These are phyloP conservation scores for Allophyes oxyacanthae DNA, from an alignment of 2,888 invertebrate genomes.

Conservation along the genomic window DNA sequence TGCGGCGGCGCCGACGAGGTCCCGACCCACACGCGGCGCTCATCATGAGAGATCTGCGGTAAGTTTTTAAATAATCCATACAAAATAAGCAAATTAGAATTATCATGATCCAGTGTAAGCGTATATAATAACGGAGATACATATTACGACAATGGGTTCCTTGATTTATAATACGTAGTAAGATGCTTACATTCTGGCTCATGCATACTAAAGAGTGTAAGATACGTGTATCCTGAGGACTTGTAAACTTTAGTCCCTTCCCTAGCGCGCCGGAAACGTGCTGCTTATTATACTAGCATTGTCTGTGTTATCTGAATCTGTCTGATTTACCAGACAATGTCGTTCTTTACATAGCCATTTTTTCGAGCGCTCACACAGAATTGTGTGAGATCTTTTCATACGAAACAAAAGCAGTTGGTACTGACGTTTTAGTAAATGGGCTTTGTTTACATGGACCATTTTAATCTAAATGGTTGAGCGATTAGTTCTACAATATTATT, in stretches of 20 bases:
- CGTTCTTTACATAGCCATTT: constrained; percentile 65
- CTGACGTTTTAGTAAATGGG: constrained; percentile 48
- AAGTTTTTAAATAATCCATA: constrained; percentile 61
- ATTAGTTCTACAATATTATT: constrained; percentile 9
- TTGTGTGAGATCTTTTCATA: constrained; percentile 55
- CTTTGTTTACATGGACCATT: constrained; percentile 30
- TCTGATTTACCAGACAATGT: constrained; percentile 75
- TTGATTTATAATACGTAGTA: constrained; percentile 67
- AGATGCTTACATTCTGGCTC: constrained; percentile 62
- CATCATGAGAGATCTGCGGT: constrained; percentile 77
- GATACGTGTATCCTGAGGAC: constrained; percentile 73
- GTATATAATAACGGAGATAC: constrained; percentile 30
- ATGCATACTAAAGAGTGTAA: constrained; percentile 80
- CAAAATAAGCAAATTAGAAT: constrained; percentile 19
- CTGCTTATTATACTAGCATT: constrained; percentile 78
- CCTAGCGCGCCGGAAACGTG: constrained; percentile 79
- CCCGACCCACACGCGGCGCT: constrained; percentile 69
- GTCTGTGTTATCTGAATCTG: constrained; percentile 78
- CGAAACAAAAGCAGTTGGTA: constrained; percentile 56
- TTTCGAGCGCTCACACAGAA: constrained; percentile 54
- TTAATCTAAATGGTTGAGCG: constrained; percentile 24
- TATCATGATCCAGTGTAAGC: constrained; percentile 41
- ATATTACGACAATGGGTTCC: constrained; percentile 57
- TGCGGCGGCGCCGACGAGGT: constrained; percentile 73
- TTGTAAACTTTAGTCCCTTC: constrained; percentile 77